Conservation (phyloP, 2,113 vertebrate genomes). For the Peucedramus taeniatus region DNA sequence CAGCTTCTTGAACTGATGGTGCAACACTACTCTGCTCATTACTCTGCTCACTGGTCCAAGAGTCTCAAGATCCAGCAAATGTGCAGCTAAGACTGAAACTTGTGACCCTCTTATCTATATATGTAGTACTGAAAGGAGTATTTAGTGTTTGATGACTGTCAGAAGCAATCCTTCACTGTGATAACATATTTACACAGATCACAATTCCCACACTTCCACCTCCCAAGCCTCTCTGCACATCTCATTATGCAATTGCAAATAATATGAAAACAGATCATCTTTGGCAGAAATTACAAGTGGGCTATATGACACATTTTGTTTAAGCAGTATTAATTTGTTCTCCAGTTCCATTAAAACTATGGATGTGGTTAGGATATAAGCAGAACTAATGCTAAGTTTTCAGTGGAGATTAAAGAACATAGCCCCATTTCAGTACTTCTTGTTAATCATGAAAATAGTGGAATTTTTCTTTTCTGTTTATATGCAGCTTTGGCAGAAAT, state of each 20-base stretch:
- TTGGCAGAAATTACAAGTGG: not conserved
- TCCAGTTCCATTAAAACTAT: not conserved
- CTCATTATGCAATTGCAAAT: not conserved
- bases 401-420: not conserved
- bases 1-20: not conserved
- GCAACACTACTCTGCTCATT: not conserved
- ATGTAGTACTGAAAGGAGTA: not conserved
- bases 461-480: not conserved
- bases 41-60: not conserved
- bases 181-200: not conserved
- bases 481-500: not conserved
- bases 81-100: not conserved
- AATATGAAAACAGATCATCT: not conserved
- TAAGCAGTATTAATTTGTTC: not conserved
- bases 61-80: not conserved
- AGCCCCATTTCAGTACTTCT: not conserved
- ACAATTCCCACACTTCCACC: not conserved
- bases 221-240: not conserved
- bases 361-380: not conserved
- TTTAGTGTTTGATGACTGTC: not conserved
- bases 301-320: not conserved
- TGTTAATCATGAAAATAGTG: not conserved
- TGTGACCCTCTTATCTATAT: not conserved
- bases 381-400: not conserved
- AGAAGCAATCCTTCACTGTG: not conserved